phyloP scores from a whole-genome alignment of 2,888 invertebrate species.

The Calameuta idolon region DNA sequence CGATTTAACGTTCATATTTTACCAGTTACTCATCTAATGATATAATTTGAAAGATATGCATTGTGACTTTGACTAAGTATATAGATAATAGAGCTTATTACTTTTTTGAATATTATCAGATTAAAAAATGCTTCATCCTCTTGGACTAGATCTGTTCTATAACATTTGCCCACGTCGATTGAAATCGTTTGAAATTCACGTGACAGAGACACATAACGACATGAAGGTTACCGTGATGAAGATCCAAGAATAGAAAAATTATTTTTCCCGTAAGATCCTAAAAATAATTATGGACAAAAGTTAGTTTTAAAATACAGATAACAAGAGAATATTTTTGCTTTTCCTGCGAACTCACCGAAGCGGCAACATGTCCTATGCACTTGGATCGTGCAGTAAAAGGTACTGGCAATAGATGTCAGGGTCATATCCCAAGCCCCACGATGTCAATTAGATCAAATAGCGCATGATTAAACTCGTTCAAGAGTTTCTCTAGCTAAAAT shows the following conservation, averaged over 20 bases:
- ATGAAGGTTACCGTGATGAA: neutral
- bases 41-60: neutral
- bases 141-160: neutral
- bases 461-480: slow-evolving; percentile 49
- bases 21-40: neutral
- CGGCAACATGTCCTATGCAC: neutral
- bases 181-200: neutral
- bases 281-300: neutral
- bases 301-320: neutral
- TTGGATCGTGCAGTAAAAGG: slow-evolving; percentile 40
- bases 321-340: neutral
- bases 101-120: neutral
- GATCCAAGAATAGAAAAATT: neutral
- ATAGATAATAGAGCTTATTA: neutral
- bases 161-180: neutral
- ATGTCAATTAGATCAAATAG: slow-evolving; percentile 61
- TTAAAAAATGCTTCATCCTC: neutral
- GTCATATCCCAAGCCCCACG: slow-evolving; percentile 51
- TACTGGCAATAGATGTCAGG: slow-evolving; percentile 61
- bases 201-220: too few relatives aligned
- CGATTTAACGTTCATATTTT: neutral
- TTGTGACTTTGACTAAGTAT: neutral
- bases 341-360: neutral
- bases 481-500: neutral
- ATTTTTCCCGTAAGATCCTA: neutral